Percentiles rank a stretch among this genome's conserved stretches.
These are phyloP conservation scores for Andrena trimmerana DNA, from an alignment of 2,888 invertebrate species.

Conservation along the genomic window DNA sequence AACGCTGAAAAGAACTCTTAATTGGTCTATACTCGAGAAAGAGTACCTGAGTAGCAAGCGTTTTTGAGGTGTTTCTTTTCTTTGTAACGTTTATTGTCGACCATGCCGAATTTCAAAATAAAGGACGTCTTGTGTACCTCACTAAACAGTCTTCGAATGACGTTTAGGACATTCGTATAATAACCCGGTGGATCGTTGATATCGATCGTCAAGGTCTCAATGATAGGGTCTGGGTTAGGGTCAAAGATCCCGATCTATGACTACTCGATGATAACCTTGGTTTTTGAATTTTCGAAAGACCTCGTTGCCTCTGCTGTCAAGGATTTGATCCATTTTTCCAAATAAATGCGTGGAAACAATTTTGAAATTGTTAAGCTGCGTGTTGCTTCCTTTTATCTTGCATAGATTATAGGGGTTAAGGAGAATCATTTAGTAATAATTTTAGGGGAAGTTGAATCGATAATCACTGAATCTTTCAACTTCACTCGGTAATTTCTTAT, in stretches of 20 bases:
- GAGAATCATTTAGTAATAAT: not conserved
- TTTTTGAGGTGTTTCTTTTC: not conserved
- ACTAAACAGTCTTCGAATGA: slow-evolving; percentile 32
- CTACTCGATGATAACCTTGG: not conserved
- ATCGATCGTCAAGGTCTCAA: slow-evolving; percentile 16
- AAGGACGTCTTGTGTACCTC: not conserved
- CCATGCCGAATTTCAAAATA: not conserved
- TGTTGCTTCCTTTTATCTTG: not conserved
- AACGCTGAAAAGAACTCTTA: not conserved
- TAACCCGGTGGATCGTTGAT: not conserved
- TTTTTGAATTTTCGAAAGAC: not conserved
- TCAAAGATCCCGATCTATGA: slow-evolving; percentile 35
- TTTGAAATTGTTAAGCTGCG: not conserved
- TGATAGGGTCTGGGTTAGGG: not conserved
- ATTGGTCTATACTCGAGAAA: too few relatives aligned
- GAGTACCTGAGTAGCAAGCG: not conserved
- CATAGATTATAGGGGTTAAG: not conserved
- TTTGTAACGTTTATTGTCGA: not conserved
- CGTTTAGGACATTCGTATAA: slow-evolving; percentile 53
- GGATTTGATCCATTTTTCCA: not conserved
- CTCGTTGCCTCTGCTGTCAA: not conserved
- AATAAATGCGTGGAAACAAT: not conserved
- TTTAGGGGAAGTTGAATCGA: not conserved
- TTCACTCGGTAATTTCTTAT: not conserved
- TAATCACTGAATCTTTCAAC: not conserved